Base-by-base conservation (phyloP, 2,888 invertebrate genomes). In the Drosophila percnosoma region DNA sequence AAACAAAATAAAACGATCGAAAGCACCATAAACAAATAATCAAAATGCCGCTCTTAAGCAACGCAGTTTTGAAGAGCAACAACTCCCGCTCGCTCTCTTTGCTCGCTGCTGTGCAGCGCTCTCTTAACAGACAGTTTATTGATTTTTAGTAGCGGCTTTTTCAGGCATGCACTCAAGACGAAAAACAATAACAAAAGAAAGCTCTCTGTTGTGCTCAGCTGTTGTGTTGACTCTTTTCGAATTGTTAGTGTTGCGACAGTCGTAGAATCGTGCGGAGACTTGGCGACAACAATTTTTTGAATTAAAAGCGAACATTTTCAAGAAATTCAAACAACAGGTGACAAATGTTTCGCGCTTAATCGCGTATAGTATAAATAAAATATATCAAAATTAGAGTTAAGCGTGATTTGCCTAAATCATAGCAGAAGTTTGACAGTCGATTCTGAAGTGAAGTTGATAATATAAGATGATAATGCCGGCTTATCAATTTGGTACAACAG, bases 141-240 rank as follows among this genome's bases (percentile, higher is more conserved):
- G 90, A 84, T 84, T 84, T 89, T 84, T 42, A 61, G 62, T 52
- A 68, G 77, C 68, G 60, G 58, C 49, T 18, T 60, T 48, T 51
- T 33, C 21, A 29, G 55, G 59, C 62, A 36, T 38, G 45, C 42
- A 48, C 24, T 61, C 68, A 63, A 63, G 29, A 58, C 69, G 64
- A 52, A 51, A 31, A 57, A 33, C 24, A 53, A 67, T 58, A 55
- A 64, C 62, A 78, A 72, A 72, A 51, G 57, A 67, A 70, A 81
- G 87, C 76, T 80, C 63, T 68, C 61, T 54, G 45, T 38, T 68
- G 55, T 65, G 72, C 58, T 53, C 53, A 49, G n/a, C 68, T 71
- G 61, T 70, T 71, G 69, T 55, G 45, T 51, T 13, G 57, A 21
- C 51, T 34, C 31, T 40, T 69, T 63, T 55, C 24, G 21, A 58